Base-by-base conservation (phyloP, 2,113 vertebrate genomes). In the Ictalurus furcatus region DNA sequence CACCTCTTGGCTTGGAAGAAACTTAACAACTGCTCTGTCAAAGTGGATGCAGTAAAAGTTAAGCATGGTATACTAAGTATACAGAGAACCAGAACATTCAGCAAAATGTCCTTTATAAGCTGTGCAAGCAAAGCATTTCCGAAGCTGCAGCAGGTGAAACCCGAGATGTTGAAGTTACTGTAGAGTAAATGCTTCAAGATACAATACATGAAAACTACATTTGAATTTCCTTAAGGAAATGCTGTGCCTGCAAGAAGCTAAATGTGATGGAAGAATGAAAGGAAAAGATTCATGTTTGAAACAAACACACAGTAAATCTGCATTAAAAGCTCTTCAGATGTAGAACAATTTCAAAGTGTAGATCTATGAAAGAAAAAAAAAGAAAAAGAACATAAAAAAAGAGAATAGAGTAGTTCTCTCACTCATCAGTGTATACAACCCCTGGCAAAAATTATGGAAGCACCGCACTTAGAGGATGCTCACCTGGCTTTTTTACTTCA, bases 21-120 rank as follows among this genome's bases (percentile, higher is more conserved):
- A 73, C 86, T 65, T 34, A 19, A 69, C 52, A 56, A 48, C 23
- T 28, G 37, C 80, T n/a, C 59, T 28, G 63, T 34, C n/a, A 78
- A 76, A 86, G 85, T 54, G 61, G n/a, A 67, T 58, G 40, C 58
- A 82, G 79, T 81, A 19, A 54, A 34, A 30, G 56, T 59, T 59
- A 11, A 59, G 17, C 54, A 6, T 82, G 6, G 30, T 37, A 82
- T 16, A 56, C 54, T 37, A 34, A 58, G 52, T 82, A 34, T 82
- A 21, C 52, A 59, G 48, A 79, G 48, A 52, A 81, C 4, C 52
- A 81, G 7, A 14, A 37, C 19, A 12, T 82, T 82, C 19, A 59
- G 37, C n/a, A 34, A 37, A 82, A 59, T 59, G 7, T 59, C 56
- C 21, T 59, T 37, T 21, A 82, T 59, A 17, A 82, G 54, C 3